These are phyloP conservation scores for Pocillopora grandis DNA, from an alignment of 92 coral and sea anemone genomes.

Conservation along the genomic window DNA sequence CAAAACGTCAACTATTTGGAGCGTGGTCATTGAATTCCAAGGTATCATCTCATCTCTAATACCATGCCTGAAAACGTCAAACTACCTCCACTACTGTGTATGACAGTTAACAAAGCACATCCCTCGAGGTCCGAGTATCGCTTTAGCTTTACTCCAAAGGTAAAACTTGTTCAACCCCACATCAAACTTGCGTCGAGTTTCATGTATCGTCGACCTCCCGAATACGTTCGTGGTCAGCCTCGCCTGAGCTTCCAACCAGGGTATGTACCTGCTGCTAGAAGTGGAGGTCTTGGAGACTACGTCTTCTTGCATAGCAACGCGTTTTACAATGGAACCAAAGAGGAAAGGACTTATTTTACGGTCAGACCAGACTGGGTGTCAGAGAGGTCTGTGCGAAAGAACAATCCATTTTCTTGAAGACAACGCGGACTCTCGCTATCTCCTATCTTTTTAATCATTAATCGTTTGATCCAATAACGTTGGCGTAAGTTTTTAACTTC, in stretches of 20 bases:
- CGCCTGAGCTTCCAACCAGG: constrained; percentile 67
- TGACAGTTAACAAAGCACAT: constrained; percentile 54
- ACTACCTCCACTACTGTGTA: constrained; percentile 79
- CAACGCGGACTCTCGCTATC: neutral
- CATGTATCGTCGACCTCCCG: constrained; percentile 80
- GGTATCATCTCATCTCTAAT: neutral
- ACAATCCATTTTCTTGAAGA: constrained; percentile 81
- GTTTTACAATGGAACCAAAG: constrained; percentile 62
- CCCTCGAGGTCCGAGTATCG: constrained; percentile 76
- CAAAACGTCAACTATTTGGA: too few species aligned
- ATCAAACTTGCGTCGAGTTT: constrained; percentile 88
- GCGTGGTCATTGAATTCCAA: neutral
- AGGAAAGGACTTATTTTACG: constrained; percentile 70
- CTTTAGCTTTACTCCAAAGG: constrained; percentile 78
- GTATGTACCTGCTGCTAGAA: constrained; percentile 78
- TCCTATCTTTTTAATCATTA: neutral
- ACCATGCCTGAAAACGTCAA: constrained; percentile 49
- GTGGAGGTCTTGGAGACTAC: constrained; percentile 73
- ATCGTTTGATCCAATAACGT: too few species aligned
- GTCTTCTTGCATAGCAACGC: constrained; percentile 77
- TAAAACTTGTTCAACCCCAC: constrained; percentile 68
- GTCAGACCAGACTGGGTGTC: constrained; percentile 94
- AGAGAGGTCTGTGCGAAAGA: constrained; percentile 77
- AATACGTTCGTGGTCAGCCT: constrained; percentile 73
- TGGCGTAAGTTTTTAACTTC: too few species aligned